phyloP scores from a whole-genome alignment of 1,140 invertebrate species.

The Schlechtendalia chinensis region DNA sequence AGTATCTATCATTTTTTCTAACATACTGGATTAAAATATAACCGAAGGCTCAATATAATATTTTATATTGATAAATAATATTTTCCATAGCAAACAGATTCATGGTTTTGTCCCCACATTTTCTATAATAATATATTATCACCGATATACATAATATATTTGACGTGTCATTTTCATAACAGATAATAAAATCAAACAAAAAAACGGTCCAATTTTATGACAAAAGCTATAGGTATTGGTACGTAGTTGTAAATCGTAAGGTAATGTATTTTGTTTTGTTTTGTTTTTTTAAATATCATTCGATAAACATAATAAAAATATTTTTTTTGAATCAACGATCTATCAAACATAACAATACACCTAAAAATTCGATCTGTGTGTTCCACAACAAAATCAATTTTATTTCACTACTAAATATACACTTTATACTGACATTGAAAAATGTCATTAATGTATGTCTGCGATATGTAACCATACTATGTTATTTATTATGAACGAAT shows the following conservation, averaged over 20 bases:
- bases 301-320: neutral
- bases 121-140: neutral
- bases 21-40: too few relatives aligned
- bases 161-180: neutral
- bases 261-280: neutral
- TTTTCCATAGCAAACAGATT: neutral
- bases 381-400: too few relatives aligned
- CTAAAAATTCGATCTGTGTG: too few relatives aligned
- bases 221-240: neutral
- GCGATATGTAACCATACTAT: too few relatives aligned
- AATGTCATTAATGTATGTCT: too few relatives aligned
- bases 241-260: conserved; percentile 1
- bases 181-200: neutral
- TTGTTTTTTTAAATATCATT: neutral
- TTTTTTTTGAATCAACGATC: neutral
- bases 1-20: too few relatives aligned
- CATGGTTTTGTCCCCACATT: neutral
- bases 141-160: neutral
- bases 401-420: too few relatives aligned
- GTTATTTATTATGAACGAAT: too few relatives aligned
- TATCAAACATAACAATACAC: too few relatives aligned
- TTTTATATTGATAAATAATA: neutral
- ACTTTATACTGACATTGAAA: too few relatives aligned
- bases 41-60: too few relatives aligned
- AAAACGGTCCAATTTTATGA: neutral